Evolutionary conservation across 2,113 vertebrate genomes (phyloP), one percentile per base, ranked within the genome.

Genomic region (Caretta caretta): DNA sequence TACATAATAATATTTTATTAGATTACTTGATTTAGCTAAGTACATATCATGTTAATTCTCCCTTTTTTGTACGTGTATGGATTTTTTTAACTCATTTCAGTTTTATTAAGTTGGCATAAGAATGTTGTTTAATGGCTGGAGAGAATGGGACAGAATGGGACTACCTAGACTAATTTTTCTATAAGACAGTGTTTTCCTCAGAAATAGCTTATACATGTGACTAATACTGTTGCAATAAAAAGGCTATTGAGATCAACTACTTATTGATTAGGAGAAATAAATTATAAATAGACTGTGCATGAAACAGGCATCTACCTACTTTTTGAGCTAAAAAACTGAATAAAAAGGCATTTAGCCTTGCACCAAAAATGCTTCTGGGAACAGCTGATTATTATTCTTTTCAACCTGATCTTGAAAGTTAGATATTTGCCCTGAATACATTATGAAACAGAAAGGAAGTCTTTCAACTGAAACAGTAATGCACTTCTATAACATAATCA

Each of bases 341-440:
- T 20, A 83, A 93, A 96, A 96, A 88, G 14, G 27, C 11, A 93
- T 83, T 90, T 90, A 90, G 49, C n/a, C 83, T 93, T 86, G 84
- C 93, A 94, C 13, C 3, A 13, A 96, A 84, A 93, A 85, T 69
- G 27, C n/a, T 90, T 93, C 78, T 96, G 80, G 72, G 53, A 96
- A 89, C 24, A 91, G 5, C 24, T 80, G 80, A 83, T 95, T 84
- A 85, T 87, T 94, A 93, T 86, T 91, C 86, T 46, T 9, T 89
- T 95, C 88, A 13, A 90, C 3, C 1, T 84, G 35, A 89, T 75
- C 31, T 94, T 92, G 31, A 94, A 96, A 92, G 62, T 56, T 49
- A 86, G 65, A 57, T 50, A 31, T 93, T 95, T 95, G 80, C 20
- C 62, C 76, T 76, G 54, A 93, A 87, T 76, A 51, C 4, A 81